Evolutionary conservation across 2,888 invertebrate species (phyloP).

Genomic region (Drosophila maculinotata): DNA sequence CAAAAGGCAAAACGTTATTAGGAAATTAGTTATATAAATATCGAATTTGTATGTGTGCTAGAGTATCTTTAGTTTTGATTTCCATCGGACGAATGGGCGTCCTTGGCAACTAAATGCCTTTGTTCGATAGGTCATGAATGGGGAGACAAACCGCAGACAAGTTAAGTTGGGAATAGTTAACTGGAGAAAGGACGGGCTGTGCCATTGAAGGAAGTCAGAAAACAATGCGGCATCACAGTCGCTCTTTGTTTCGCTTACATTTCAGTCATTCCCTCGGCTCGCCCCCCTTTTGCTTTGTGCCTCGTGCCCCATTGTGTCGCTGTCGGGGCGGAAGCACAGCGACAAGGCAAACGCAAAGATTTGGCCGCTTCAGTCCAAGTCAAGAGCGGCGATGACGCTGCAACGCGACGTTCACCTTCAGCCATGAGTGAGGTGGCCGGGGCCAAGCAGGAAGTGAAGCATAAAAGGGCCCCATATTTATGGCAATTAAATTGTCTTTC

Average conservation of each 20-base stretch:
- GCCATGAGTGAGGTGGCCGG: neutral
- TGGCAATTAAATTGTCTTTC: slow-evolving; percentile 71
- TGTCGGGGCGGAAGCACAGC: slow-evolving; percentile 23
- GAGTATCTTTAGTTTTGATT: slow-evolving; percentile 10
- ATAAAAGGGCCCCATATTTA: slow-evolving; percentile 50
- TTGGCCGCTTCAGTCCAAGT: slow-evolving; percentile 23
- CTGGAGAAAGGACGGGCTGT: slow-evolving; percentile 13
- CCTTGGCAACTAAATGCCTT: no score
- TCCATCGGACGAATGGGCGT: no score
- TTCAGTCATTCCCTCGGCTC: no score
- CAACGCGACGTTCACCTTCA: slow-evolving; percentile 39
- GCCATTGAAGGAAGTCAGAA: slow-evolving; percentile 46
- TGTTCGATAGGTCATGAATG: slow-evolving; percentile 43
- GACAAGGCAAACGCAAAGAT: slow-evolving; percentile 53
- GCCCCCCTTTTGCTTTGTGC: slow-evolving; percentile 36
- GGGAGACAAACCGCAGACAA: slow-evolving; percentile 17
- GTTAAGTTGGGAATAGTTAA: slow-evolving; percentile 24
- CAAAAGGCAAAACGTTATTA: no score
- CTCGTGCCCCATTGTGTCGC: slow-evolving; percentile 33
- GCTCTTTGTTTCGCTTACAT: no score
- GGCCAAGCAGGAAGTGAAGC: slow-evolving; percentile 22
- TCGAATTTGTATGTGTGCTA: no score
- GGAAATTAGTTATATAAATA: no score
- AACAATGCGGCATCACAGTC: slow-evolving; percentile 36
- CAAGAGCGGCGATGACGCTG: slow-evolving; percentile 12